Evolutionary conservation across 2,888 invertebrate genomes (phyloP).

Genomic region (Rotaria magnacalcarata): DNA sequence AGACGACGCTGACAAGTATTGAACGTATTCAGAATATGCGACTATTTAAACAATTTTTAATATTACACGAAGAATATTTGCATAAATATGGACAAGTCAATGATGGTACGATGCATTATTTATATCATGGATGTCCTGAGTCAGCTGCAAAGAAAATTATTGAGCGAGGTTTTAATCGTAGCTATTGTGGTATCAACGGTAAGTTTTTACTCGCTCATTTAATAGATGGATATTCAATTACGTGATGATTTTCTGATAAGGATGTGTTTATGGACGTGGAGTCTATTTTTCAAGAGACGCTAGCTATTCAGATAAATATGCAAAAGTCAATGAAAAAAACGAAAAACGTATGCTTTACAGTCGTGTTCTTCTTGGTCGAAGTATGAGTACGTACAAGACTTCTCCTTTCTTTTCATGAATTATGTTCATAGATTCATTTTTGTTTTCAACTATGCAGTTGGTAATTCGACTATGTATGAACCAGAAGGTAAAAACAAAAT

Average conservation of each 20-base stretch:
- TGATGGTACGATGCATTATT: neutral
- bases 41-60: neutral
- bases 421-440: no score
- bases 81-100: neutral
- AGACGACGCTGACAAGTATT: neutral
- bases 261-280: neutral
- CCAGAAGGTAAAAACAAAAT: neutral
- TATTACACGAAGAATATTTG: neutral
- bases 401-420: neutral
- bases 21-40: neutral
- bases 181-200: neutral
- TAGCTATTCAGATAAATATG: neutral
- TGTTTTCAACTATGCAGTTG: neutral
- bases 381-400: neutral
- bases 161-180: neutral
- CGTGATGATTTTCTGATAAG: neutral
- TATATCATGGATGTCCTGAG: neutral
- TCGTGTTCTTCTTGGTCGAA: neutral
- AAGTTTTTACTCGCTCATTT: neutral
- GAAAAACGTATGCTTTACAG: neutral
- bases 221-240: no score
- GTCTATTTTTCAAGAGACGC: neutral
- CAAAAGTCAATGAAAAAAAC: neutral
- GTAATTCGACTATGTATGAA: neutral
- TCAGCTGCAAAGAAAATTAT: neutral